Evolutionary conservation across 2,888 invertebrate species (phyloP).

Genomic region (Stegophylla sp.): DNA sequence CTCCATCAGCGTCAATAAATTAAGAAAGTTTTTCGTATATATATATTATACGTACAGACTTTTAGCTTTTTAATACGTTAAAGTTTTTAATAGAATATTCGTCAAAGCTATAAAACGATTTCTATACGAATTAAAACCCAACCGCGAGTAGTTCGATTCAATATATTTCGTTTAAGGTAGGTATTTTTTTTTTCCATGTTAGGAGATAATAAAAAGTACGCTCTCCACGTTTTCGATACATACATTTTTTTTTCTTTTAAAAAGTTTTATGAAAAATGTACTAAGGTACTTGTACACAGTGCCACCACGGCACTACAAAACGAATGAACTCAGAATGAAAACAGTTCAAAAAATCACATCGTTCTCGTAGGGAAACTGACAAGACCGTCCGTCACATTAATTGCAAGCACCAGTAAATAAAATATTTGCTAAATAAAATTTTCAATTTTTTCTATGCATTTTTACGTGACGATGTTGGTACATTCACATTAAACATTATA

Average conservation of each 20-base stretch:
- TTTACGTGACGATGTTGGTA: too few relatives aligned
- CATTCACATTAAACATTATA: too few relatives aligned
- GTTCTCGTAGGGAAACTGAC: too few relatives aligned
- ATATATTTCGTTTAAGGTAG: background rate
- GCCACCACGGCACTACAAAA: too few relatives aligned
- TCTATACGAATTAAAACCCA: background rate
- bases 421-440: too few relatives aligned
- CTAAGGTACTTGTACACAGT: too few relatives aligned
- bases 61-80: conserved; percentile 29
- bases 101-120: background rate
- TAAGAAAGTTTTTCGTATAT: conserved; percentile 39
- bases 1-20: conserved; percentile 37
- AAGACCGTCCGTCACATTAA: too few relatives aligned
- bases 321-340: too few relatives aligned
- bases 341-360: too few relatives aligned
- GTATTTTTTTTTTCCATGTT: background rate
- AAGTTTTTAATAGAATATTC: conserved; percentile 44
- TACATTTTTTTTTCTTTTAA: too few relatives aligned
- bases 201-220: background rate
- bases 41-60: background rate
- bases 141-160: background rate
- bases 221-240: background rate
- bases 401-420: too few relatives aligned
- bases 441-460: too few relatives aligned
- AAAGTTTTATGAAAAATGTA: background rate